A percentile compares a stretch with the other conserved stretches of the same genome.
Conservation (phyloP, 1,140 invertebrate genomes). For the Rhopalosiphum padi region DNA sequence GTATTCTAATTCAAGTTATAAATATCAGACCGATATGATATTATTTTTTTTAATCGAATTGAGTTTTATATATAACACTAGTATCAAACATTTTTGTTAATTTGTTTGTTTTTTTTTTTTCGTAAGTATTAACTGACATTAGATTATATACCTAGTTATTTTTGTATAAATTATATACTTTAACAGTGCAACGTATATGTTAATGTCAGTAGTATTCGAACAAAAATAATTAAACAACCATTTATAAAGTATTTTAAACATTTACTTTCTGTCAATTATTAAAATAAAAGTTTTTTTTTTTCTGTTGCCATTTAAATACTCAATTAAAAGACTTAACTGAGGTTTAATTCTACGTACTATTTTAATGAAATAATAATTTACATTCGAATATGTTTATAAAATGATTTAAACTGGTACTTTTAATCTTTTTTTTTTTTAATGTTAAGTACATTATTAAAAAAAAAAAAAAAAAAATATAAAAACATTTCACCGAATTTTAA, state of each 20-base stretch:
- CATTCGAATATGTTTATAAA: neutral
- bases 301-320: neutral
- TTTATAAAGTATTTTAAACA: neutral
- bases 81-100: no score
- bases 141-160: no score
- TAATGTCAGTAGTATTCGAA: no score
- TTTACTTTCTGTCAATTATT: neutral
- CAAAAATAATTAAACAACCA: no score
- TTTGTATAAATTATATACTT: no score
- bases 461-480: neutral
- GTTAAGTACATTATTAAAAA: neutral
- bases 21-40: no score
- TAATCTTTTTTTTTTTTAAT: neutral
- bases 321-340: conserved; percentile 3
- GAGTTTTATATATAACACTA: no score
- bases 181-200: no score
- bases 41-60: no score
- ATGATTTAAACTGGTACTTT: neutral
- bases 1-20: no score
- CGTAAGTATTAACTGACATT: no score
- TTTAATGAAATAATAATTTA: neutral
- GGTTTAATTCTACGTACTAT: neutral
- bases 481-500: neutral
- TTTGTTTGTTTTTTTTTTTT: no score
- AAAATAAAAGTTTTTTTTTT: neutral